Base-by-base conservation (phyloP, 92 coral and sea anemone species). In the Bergia puertoricense region DNA sequence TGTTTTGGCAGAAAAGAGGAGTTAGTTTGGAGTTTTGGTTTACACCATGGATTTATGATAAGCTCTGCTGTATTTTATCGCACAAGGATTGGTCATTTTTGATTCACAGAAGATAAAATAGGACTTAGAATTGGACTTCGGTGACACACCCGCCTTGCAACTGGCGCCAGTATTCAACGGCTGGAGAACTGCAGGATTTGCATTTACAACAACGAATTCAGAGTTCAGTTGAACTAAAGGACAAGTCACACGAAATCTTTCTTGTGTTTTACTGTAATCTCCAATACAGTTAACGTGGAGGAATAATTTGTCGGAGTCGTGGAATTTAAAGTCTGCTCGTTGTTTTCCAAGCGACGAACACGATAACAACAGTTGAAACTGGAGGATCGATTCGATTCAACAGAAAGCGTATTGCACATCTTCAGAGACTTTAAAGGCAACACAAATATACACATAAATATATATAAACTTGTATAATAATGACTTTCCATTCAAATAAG, bases 131-230 rank as follows among this genome's bases (percentile, higher is more conserved):
- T n/a, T 81, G 75, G 43, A 83, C 77, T 1, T 43, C 44, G 86
- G 68, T 36, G 87, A 84, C 87, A 84, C 87, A 71, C 87, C 87
- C 87, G 87, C 87, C 59, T 84, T 84, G 67, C 78, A 84, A 84
- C 78, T 16, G 78, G 87, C 87, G 78, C 87, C 79, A 69, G 13
- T 20, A 45, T 37, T 36, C 23, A 84, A 84, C 78, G 87, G 87
- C 62, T 66, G 59, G 39, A 45, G 72, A 46, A 45, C 42, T 42
- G n/a, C 79, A 67, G 65, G 76, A 82, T 22, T 66, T 23, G 1
- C 38, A 36, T 79, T 43, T 62, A 38, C 46, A 66, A 22, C 45
- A 44, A 65, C 66, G 77, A 45, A 84, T 51, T 48, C 40, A 45
- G 8, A 83, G 2, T 69, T 68, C 42, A 13, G 7, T 68, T 43